Percentiles rank a stretch among this genome's conserved stretches.
These are phyloP conservation scores for Helicoverpa zea DNA, from an alignment of 1,140 invertebrate genomes.

Conservation along the genomic window DNA sequence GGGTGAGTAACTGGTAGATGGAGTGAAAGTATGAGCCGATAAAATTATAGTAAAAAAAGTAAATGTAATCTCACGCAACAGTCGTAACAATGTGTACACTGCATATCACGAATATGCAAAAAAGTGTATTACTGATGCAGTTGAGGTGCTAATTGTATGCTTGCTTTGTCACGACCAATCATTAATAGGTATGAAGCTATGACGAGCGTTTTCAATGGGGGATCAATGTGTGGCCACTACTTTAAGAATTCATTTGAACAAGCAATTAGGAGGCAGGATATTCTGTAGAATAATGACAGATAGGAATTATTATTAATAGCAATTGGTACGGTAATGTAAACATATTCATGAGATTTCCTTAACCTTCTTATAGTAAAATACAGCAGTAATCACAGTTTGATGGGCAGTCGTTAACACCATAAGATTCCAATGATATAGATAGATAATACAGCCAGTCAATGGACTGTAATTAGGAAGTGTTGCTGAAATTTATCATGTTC, in stretches of 20 bases:
- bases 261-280: too few relatives aligned
- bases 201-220: background rate
- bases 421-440: too few relatives aligned
- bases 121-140: constrained; percentile 25
- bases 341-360: too few relatives aligned
- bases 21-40: constrained; percentile 24
- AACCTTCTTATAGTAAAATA: too few relatives aligned
- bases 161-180: constrained; percentile 21
- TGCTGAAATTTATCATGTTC: too few relatives aligned
- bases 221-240: background rate
- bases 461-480: too few relatives aligned
- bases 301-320: too few relatives aligned
- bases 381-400: too few relatives aligned
- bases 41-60: constrained; percentile 6
- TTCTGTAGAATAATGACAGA: background rate
- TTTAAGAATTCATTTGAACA: background rate
- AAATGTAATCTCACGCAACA: constrained; percentile 26
- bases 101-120: constrained; percentile 34
- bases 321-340: too few relatives aligned
- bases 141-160: constrained; percentile 5
- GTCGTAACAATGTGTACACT: constrained; percentile 6
- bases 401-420: too few relatives aligned
- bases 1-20: background rate
- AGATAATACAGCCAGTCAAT: too few relatives aligned
- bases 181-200: background rate